phyloP scores from a whole-genome alignment of 2,113 vertebrate genomes.

The Piaya cayana region DNA sequence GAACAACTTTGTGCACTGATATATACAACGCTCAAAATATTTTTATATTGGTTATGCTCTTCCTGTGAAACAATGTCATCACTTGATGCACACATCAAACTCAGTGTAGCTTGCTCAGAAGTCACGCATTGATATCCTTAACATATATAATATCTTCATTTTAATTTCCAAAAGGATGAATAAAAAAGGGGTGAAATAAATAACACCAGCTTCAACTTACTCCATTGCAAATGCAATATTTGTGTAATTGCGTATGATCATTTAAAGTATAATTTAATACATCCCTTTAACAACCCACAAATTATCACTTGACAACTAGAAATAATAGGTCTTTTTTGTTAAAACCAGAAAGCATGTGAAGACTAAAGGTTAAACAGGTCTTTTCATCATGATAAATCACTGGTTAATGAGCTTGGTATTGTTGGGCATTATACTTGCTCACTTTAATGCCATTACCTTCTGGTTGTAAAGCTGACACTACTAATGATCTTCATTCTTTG shows the following conservation, averaged over 20 bases:
- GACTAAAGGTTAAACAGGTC: constrained; percentile 95
- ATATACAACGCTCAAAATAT: not conserved
- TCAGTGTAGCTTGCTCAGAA: not conserved
- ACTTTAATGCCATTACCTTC: constrained; percentile 92
- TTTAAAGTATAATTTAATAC: constrained; percentile 80
- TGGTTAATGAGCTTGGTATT: constrained; percentile 96
- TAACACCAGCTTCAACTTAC: not conserved
- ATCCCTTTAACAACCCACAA: constrained; percentile 81
- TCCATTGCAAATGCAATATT: constrained; percentile 38
- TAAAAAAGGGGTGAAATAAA: not conserved
- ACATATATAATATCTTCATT: not conserved
- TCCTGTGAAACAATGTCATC: not conserved
- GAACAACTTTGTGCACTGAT: not conserved
- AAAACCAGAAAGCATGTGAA: constrained; percentile 80
- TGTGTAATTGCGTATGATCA: constrained; percentile 62
- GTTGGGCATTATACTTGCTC: constrained; percentile 87
- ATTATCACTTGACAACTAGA: constrained; percentile 83
- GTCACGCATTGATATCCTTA: not conserved
- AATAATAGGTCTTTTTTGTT: constrained; percentile 85
- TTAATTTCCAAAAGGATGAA: not conserved
- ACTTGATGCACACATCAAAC: not conserved
- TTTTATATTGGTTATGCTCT: not conserved
- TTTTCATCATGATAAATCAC: constrained; percentile 99
- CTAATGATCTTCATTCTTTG: constrained; percentile 95
- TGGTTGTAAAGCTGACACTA: constrained; percentile 97